Evolutionary conservation across 2,113 vertebrate species (phyloP).

Genomic region (Varanus salvator): DNA sequence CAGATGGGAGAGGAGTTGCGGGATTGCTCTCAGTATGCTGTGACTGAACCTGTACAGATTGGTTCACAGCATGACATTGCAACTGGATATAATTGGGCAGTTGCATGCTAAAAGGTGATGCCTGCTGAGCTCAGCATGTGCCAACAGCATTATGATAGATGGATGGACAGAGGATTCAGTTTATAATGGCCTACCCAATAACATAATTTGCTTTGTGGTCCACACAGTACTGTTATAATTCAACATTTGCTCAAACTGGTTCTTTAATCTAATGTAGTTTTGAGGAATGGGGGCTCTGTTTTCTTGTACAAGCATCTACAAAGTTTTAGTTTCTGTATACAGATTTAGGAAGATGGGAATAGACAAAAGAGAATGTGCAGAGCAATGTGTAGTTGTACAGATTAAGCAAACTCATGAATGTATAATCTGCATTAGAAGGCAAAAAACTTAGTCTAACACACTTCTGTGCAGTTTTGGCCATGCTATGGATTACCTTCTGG

Average conservation of each 20-base stretch:
- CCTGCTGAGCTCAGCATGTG: neutral
- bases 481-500: neutral
- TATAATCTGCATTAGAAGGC: neutral
- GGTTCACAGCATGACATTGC: neutral
- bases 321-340: neutral
- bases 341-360: neutral
- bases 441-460: neutral
- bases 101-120: neutral
- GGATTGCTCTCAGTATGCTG: neutral
- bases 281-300: neutral
- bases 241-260: neutral
- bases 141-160: neutral
- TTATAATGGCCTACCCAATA: neutral
- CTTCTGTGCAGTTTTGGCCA: neutral
- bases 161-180: neutral
- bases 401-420: too few species aligned
- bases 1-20: neutral
- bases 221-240: neutral
- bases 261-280: neutral
- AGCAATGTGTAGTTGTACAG: neutral
- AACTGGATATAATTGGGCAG: neutral
- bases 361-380: neutral
- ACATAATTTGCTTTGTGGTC: neutral
- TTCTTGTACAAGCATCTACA: neutral
- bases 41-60: neutral